Conservation (phyloP, 2,888 invertebrate species). For the Flabesymbios commensalis region DNA sequence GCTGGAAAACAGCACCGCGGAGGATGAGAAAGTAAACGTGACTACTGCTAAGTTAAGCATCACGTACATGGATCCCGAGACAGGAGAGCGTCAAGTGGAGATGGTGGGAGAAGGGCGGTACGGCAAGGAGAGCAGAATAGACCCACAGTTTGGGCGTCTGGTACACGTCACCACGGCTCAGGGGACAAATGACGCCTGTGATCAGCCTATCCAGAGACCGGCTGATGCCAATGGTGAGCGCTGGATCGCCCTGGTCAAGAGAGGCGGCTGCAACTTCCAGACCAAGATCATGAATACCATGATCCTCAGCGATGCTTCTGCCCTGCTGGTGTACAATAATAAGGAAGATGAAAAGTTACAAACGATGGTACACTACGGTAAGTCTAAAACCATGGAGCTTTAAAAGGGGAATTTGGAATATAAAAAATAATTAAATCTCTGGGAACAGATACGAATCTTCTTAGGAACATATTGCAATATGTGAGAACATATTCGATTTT, state of each 20-base stretch:
- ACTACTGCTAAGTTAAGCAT: too few relatives aligned
- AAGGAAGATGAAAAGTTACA: background rate
- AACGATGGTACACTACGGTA: conserved; percentile 6
- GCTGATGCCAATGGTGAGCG: background rate
- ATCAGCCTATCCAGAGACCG: background rate
- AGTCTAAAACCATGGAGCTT: too few relatives aligned
- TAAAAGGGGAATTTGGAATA: too few relatives aligned
- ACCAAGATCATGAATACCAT: conserved; percentile 7
- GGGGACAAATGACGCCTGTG: conserved; percentile 8
- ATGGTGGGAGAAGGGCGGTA: conserved; percentile 3
- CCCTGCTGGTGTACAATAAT: conserved; percentile 16
- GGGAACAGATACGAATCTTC: too few relatives aligned
- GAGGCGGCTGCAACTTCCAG: conserved; percentile 11
- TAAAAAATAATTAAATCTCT: too few relatives aligned
- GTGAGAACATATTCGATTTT: too few relatives aligned
- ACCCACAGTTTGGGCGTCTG: background rate
- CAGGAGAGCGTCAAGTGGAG: too few relatives aligned
- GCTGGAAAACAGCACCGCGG: too few relatives aligned
- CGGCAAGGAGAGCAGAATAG: background rate
- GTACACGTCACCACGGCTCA: conserved; percentile 4
- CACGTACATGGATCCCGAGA: too few relatives aligned
- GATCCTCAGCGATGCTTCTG: conserved; percentile 7
- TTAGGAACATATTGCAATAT: too few relatives aligned
- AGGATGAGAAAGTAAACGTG: too few relatives aligned
- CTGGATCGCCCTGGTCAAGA: conserved; percentile 15